Conservation (phyloP, 2,888 invertebrate genomes). For the Lithophane leautieri region DNA sequence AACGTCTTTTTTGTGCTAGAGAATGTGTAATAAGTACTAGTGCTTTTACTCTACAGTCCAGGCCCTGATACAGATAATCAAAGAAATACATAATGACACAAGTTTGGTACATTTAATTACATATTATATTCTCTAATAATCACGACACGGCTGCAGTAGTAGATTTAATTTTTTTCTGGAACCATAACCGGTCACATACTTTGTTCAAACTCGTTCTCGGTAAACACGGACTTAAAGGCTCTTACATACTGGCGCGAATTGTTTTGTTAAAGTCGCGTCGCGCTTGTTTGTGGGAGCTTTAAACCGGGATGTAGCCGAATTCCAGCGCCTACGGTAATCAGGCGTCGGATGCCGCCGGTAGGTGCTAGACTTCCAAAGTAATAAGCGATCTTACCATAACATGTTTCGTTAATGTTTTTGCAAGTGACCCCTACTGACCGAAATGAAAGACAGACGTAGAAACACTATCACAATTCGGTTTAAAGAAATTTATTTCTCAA, state of each 20-base stretch:
- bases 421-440: not conserved
- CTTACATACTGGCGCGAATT: too few relatives aligned
- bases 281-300: too few relatives aligned
- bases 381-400: not conserved
- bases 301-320: not conserved
- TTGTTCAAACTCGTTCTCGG: not conserved
- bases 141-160: not conserved
- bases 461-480: slow-evolving; percentile 8
- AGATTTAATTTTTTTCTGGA: not conserved
- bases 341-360: not conserved
- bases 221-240: not conserved
- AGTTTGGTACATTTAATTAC: not conserved
- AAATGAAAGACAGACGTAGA: not conserved
- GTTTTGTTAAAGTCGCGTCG: too few relatives aligned
- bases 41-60: not conserved
- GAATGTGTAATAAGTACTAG: too few relatives aligned
- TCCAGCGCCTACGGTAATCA: not conserved
- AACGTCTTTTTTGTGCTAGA: not conserved
- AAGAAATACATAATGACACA: not conserved
- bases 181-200: not conserved
- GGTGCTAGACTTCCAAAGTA: not conserved
- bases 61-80: not conserved
- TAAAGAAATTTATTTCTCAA: too few relatives aligned
- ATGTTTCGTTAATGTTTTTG: not conserved
- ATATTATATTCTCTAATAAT: not conserved